A percentile compares a stretch with the other conserved stretches of the same genome.
phyloP scores from a whole-genome alignment of 2,797 vertebrate species.

The Takifugu rubripes region DNA sequence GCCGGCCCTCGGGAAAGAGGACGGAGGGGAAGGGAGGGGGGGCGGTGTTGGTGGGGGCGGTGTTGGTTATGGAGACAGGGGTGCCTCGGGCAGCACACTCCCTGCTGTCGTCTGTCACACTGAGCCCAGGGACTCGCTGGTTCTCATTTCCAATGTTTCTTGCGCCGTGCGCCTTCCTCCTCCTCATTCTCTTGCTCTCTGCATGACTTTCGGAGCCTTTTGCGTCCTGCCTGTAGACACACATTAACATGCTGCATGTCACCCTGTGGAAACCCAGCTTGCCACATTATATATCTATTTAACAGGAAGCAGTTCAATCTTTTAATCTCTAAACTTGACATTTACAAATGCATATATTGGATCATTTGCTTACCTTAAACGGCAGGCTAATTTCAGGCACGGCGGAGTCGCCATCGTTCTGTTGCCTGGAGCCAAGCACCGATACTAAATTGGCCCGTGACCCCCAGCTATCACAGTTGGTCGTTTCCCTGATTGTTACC shows the following conservation, averaged over 20 bases:
- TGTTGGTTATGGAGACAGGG: conserved; percentile 37
- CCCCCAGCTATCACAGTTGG: conserved; percentile 14
- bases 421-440: conserved; percentile 40
- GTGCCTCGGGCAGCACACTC: conserved; percentile 48
- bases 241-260: conserved; percentile 70
- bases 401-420: conserved; percentile 29
- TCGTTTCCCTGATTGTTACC: conserved; percentile 35
- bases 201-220: conserved; percentile 66
- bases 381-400: conserved; percentile 33
- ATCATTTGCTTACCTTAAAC: conserved; percentile 40
- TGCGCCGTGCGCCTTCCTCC: conserved; percentile 17
- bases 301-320: conserved; percentile 45
- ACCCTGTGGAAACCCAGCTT: conserved; percentile 65
- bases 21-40: conserved; percentile 22
- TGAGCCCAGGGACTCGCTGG: conserved; percentile 47
- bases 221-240: conserved; percentile 69
- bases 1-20: conserved; percentile 45
- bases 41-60: not conserved
- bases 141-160: conserved; percentile 42
- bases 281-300: conserved; percentile 66
- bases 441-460: conserved; percentile 35
- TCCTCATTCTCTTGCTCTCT: conserved; percentile 44
- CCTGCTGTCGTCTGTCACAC: conserved; percentile 64
- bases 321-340: conserved; percentile 54
- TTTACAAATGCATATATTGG: conserved; percentile 60